phyloP scores from a whole-genome alignment of 2,797 vertebrate species.

The Sebastiscus albofasciatus region DNA sequence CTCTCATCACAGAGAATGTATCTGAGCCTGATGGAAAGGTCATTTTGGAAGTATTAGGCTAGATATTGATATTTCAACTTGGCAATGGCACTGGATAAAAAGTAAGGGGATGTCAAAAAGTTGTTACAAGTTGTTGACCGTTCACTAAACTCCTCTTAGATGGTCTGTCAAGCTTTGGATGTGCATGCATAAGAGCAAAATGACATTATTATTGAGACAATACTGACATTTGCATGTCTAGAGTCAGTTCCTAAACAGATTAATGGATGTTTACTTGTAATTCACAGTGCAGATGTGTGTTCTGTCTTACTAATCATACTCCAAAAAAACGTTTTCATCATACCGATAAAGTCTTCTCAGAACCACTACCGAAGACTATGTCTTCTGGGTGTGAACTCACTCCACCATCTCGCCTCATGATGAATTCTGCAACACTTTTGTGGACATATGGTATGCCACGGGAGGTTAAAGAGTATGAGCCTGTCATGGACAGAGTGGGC shows the following conservation, averaged over 20 bases:
- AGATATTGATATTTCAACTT: no score
- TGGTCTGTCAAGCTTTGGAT: no score
- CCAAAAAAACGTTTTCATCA: not conserved
- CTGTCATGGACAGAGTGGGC: not conserved
- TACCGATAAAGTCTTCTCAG: not conserved
- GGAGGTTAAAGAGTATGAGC: not conserved
- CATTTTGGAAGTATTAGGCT: no score
- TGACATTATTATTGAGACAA: no score
- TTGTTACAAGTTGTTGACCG: no score
- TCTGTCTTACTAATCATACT: not conserved
- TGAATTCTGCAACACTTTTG: conserved; percentile 3
- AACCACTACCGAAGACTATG: not conserved
- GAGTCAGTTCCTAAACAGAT: not conserved
- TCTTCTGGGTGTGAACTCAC: not conserved
- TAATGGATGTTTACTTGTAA: not conserved
- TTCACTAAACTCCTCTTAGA: no score
- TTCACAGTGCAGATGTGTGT: not conserved
- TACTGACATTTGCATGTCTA: not conserved
- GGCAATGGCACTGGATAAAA: no score
- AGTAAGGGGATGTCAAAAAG: no score
- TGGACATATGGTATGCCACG: not conserved
- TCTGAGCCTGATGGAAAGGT: no score
- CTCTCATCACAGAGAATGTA: no score
- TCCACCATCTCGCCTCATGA: conserved; percentile 7
- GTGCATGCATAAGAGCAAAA: no score